Conservation (phyloP, 2,113 vertebrate species). For the Mus musculus region DNA sequence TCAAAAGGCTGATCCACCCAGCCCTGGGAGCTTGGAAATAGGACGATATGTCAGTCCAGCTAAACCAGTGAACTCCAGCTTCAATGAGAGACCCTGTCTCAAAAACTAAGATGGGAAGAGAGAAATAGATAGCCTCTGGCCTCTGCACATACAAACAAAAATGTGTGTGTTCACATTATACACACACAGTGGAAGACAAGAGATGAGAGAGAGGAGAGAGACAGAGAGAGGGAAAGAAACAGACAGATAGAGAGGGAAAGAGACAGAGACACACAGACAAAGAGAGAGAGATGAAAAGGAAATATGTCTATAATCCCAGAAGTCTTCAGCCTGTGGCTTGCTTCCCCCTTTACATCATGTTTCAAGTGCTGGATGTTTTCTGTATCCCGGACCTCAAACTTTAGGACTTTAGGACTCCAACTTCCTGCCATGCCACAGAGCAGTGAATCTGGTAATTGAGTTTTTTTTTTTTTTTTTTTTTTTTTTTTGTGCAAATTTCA, state of each 20-base stretch:
- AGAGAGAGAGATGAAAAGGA: background rate
- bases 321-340: background rate
- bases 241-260: background rate
- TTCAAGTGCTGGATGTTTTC: conserved; percentile 2
- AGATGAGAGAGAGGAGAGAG: too few species aligned
- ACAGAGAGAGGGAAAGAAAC: background rate
- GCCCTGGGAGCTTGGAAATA: background rate
- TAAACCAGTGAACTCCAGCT: background rate
- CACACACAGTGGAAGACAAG: background rate
- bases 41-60: background rate
- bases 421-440: background rate
- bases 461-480: background rate
- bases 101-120: background rate
- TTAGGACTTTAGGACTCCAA: background rate
- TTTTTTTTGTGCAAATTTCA: background rate
- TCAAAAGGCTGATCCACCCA: background rate
- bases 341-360: background rate
- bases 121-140: background rate
- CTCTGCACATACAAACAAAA: background rate
- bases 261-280: background rate
- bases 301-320: background rate
- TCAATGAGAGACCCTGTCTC: background rate
- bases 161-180: too few species aligned
- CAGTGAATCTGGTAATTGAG: background rate
- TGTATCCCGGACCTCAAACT: background rate